Conservation (phyloP, 2,888 invertebrate species). For the Branchellion lobata region DNA sequence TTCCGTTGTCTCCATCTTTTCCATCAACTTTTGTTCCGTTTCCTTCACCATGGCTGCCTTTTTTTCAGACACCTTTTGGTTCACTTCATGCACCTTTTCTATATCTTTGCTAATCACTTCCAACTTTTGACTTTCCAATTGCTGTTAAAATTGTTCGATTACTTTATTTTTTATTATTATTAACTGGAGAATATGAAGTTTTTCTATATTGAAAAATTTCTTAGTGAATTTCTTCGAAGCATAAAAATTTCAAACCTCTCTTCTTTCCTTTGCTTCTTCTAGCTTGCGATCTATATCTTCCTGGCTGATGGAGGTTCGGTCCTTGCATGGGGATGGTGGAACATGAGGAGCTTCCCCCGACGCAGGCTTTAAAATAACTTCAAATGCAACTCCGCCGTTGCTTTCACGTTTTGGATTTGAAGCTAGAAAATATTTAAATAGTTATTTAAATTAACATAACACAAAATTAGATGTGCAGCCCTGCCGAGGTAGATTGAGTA, state of each 20-base stretch:
- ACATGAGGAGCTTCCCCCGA: conserved; percentile 53
- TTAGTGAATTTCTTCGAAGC: not conserved
- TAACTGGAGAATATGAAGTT: not conserved
- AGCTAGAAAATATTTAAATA: too few species aligned
- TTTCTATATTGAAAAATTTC: not conserved
- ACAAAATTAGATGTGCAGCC: too few species aligned
- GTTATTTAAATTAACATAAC: too few species aligned
- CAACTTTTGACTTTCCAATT: conserved; percentile 57
- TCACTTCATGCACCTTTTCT: conserved; percentile 56
- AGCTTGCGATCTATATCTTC: conserved; percentile 89
- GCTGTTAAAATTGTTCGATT: conserved; percentile 51
- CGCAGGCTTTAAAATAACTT: conserved; percentile 61
- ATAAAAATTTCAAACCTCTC: conserved; percentile 69
- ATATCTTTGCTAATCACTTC: conserved; percentile 57
- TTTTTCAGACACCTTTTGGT: conserved; percentile 45
- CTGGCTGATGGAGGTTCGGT: conserved; percentile 54
- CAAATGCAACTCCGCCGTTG: conserved; percentile 56
- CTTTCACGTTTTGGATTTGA: conserved; percentile 32
- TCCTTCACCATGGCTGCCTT: conserved; percentile 63
- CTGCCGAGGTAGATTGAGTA: too few species aligned
- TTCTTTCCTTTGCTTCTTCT: conserved; percentile 87
- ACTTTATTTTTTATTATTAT: not conserved
- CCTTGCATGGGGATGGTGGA: conserved; percentile 57
- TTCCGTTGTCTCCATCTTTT: conserved; percentile 69
- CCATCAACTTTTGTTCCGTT: conserved; percentile 82